Evolutionary conservation across 2,113 vertebrate species (phyloP).

Genomic region (Cyphomyrus plagiostoma): DNA sequence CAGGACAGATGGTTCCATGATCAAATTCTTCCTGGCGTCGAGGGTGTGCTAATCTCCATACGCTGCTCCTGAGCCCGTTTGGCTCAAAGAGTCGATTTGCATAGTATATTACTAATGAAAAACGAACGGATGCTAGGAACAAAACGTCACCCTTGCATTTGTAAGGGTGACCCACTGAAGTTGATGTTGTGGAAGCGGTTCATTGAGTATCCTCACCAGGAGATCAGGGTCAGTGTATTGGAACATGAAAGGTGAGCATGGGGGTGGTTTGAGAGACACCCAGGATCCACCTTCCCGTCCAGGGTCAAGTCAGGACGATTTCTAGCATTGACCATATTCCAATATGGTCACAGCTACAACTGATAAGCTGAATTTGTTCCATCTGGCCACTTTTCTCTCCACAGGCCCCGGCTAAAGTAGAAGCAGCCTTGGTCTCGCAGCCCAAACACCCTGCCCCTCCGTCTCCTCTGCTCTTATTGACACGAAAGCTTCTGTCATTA

Average conservation of each 20-base stretch:
- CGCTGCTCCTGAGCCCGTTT: not conserved
- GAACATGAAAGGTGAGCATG: not conserved
- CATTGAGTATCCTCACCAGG: not conserved
- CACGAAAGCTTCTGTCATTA: not conserved
- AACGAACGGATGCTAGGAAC: not conserved
- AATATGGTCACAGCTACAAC: not conserved
- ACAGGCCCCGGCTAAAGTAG: not conserved
- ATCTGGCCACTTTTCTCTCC: not conserved
- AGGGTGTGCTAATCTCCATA: conserved; percentile 8
- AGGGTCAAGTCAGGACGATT: not conserved
- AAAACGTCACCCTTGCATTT: not conserved
- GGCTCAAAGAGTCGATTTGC: conserved; percentile 2
- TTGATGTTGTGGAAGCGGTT: not conserved
- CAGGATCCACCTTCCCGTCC: not conserved
- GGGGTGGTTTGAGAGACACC: not conserved
- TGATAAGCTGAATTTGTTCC: conserved; percentile 1
- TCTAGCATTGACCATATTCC: not conserved
- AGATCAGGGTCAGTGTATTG: not conserved
- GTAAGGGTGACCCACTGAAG: not conserved
- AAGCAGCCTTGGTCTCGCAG: not conserved
- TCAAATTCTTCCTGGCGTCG: conserved; percentile 3
- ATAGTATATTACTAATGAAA: not conserved
- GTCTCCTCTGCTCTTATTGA: not conserved
- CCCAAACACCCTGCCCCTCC: not conserved
- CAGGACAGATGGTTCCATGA: conserved; percentile 19